These are phyloP conservation scores for Pseudomyrmex flavicornis DNA, from an alignment of 1,140 invertebrate genomes.

Conservation along the genomic window DNA sequence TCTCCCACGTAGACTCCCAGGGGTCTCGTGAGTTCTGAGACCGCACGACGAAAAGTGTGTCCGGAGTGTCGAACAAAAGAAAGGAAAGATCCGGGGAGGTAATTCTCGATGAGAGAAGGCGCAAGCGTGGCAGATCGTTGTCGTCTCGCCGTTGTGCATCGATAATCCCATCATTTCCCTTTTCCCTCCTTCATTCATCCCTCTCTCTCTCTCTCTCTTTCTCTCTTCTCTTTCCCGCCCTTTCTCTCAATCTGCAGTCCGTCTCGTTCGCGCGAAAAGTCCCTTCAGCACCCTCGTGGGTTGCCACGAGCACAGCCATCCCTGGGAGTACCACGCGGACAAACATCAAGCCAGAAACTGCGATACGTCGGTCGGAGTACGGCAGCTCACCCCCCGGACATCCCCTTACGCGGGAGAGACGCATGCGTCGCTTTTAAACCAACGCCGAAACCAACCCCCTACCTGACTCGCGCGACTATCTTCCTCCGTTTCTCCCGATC, in stretches of 20 bases:
- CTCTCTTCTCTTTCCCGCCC: neutral
- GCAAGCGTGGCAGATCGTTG: constrained; percentile 65
- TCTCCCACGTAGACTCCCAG: constrained; percentile 63
- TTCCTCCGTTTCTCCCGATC: constrained; percentile 24
- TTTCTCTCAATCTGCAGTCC: constrained; percentile 3
- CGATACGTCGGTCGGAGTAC: constrained; percentile 81
- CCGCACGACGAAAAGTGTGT: constrained; percentile 46
- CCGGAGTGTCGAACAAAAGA: constrained; percentile 35
- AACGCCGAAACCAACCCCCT: constrained; percentile 79
- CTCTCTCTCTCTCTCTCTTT: neutral
- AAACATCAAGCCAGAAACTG: constrained; percentile 85
- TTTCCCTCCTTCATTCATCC: neutral
- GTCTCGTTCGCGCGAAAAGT: constrained; percentile 18
- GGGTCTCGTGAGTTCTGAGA: constrained; percentile 58
- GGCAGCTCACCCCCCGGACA: constrained; percentile 80
- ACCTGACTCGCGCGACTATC: constrained; percentile 56
- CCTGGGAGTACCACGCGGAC: constrained; percentile 83
- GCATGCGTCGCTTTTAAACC: constrained; percentile 84
- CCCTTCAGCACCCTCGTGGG: constrained; percentile 71
- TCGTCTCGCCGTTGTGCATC: constrained; percentile 44
- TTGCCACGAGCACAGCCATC: constrained; percentile 62
- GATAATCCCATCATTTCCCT: constrained; percentile 22
- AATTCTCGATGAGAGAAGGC: constrained; percentile 49
- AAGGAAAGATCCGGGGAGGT: constrained; percentile 8
- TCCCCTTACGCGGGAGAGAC: constrained; percentile 74